These are phyloP conservation scores for Allophyes oxyacanthae DNA, from an alignment of 2,888 invertebrate species.

Conservation along the genomic window DNA sequence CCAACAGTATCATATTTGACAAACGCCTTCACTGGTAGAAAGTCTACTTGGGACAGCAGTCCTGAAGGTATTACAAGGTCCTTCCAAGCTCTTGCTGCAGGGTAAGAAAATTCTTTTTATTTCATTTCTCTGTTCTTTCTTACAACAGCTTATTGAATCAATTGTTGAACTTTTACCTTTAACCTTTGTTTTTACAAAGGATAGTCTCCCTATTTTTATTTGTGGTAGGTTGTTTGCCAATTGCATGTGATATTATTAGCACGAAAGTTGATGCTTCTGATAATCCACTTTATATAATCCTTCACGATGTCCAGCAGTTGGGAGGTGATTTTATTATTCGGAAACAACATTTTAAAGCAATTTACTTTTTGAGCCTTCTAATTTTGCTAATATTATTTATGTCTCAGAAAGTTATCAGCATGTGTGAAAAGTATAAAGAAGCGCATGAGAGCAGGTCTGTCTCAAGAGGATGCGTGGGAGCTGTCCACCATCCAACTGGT, in stretches of 20 bases:
- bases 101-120: slow-evolving; percentile 75
- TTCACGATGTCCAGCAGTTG: too few species aligned
- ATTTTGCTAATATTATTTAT: slow-evolving; percentile 8
- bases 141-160: too few species aligned
- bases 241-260: too few species aligned
- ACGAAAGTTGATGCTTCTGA: too few species aligned
- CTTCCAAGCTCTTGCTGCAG: slow-evolving; percentile 90
- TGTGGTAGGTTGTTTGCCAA: too few species aligned
- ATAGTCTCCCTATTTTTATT: too few species aligned
- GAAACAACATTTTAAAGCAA: too few species aligned
- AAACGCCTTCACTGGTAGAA: slow-evolving; percentile 54
- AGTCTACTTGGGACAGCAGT: slow-evolving; percentile 72
- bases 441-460: slow-evolving; percentile 89
- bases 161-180: too few species aligned
- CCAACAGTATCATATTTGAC: slow-evolving; percentile 92
- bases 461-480: slow-evolving; percentile 95
- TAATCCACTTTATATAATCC: too few species aligned
- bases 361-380: too few species aligned
- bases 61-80: slow-evolving; percentile 87
- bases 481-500: slow-evolving; percentile 94
- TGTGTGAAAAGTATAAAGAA: slow-evolving; percentile 91
- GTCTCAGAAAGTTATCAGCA: slow-evolving; percentile 91
- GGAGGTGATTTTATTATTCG: too few species aligned
- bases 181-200: too few species aligned
- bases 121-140: neutral